phyloP scores from a whole-genome alignment of 2,888 invertebrate genomes.

The Pandemis cinnamomeana region DNA sequence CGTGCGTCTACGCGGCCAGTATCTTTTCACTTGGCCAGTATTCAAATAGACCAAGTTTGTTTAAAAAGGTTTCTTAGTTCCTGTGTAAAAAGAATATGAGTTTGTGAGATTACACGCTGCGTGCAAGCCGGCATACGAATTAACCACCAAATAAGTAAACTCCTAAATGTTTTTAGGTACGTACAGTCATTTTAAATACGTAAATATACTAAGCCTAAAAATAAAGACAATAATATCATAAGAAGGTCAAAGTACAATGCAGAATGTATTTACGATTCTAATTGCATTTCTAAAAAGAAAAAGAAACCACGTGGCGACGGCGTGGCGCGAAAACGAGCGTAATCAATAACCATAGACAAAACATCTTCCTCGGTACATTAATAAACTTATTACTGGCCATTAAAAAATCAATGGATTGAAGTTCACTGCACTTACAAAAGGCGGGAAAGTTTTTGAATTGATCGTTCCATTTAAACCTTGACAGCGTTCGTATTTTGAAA shows the following conservation, averaged over 20 bases:
- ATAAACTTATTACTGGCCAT: constrained; percentile 47
- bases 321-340: constrained; percentile 29
- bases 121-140: too few relatives aligned
- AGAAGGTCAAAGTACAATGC: background rate
- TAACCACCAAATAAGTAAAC: too few relatives aligned
- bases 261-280: background rate
- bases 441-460: constrained; percentile 54
- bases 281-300: constrained; percentile 1
- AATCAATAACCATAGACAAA: constrained; percentile 41
- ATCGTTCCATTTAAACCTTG: constrained; percentile 51
- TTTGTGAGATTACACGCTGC: too few relatives aligned
- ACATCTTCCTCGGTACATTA: constrained; percentile 40
- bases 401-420: constrained; percentile 42
- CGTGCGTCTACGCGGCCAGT: too few relatives aligned
- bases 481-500: constrained; percentile 52
- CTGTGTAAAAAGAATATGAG: too few relatives aligned
- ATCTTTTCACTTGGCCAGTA: too few relatives aligned
- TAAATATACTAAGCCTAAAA: too few relatives aligned
- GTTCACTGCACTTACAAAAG: constrained; percentile 47
- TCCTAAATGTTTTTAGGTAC: too few relatives aligned
- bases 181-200: too few relatives aligned
- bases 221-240: background rate
- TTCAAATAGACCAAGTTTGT: too few relatives aligned
- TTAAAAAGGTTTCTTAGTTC: too few relatives aligned
- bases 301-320: constrained; percentile 14